Conservation (phyloP, 2,797 vertebrate genomes). For the Mormyrops boulengeri region DNA sequence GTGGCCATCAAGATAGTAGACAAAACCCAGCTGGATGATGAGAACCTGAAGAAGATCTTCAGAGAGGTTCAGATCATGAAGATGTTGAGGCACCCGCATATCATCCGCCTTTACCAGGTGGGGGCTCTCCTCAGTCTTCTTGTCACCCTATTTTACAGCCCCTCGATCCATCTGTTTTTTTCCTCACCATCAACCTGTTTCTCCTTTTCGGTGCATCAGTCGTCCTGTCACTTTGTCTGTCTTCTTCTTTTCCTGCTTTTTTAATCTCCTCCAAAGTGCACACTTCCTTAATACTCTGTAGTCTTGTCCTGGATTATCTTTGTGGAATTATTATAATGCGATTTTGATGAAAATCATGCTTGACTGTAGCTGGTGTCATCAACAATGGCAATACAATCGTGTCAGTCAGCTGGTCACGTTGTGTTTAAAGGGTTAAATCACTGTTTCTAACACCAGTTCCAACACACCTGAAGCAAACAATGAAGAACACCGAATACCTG, state of each 20-base stretch:
- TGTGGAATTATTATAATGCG: not conserved
- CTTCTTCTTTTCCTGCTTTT: not conserved
- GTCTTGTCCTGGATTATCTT: not conserved
- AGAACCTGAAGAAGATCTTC: conserved; percentile 99
- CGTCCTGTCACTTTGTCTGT: not conserved
- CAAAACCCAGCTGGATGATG: conserved; percentile 95
- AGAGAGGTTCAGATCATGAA: conserved; percentile 99
- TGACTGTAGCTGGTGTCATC: not conserved
- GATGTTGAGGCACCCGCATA: conserved; percentile 95
- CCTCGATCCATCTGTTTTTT: not conserved
- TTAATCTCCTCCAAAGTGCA: not conserved
- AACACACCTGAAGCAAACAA: not conserved
- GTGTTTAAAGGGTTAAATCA: not conserved
- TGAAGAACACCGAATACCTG: not conserved
- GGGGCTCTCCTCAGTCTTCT: not conserved
- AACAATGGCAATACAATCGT: too few relatives aligned
- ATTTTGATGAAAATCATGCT: not conserved
- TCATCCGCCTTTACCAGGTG: conserved; percentile 97
- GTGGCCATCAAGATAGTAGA: conserved; percentile 99
- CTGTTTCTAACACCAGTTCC: not conserved
- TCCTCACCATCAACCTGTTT: not conserved
- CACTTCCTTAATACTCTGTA: not conserved
- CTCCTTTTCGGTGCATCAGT: not conserved
- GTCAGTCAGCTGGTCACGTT: not conserved
- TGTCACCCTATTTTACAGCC: not conserved